These are phyloP conservation scores for Rhynchotus rufescens DNA, from an alignment of 2,797 vertebrate species.

Conservation along the genomic window DNA sequence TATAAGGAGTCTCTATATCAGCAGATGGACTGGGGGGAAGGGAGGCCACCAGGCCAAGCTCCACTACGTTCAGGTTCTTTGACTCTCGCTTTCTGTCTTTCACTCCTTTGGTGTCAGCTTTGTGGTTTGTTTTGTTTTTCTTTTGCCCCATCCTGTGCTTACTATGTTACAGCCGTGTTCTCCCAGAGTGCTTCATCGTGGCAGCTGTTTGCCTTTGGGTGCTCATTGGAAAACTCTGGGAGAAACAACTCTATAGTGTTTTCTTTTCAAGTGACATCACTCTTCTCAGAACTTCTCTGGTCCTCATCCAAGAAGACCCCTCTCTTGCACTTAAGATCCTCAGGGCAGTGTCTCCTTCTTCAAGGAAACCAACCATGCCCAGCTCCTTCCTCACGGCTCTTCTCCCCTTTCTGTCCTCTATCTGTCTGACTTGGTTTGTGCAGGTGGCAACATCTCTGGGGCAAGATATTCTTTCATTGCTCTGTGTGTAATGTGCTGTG, in stretches of 20 bases:
- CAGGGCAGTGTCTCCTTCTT: rapidly evolving
- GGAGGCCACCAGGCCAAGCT: conserved; percentile 19
- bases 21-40: conserved; percentile 28
- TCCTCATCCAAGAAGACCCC: background rate
- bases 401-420: background rate
- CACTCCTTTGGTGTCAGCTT: background rate
- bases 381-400: background rate
- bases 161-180: background rate
- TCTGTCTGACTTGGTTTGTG: background rate
- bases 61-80: background rate
- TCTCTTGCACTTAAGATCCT: background rate
- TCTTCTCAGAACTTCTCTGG: background rate
- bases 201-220: background rate
- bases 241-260: background rate
- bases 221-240: background rate
- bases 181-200: background rate
- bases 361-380: background rate
- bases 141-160: background rate
- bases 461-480: background rate
- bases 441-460: background rate
- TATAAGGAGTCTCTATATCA: conserved; percentile 47
- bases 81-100: background rate
- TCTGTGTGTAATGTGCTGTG: background rate
- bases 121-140: conserved; percentile 13
- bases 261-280: background rate